Percentiles rank a stretch among this genome's conserved stretches.
Evolutionary conservation across 2,888 invertebrate species (phyloP).

Genomic region (Drosophila mayaguana): DNA sequence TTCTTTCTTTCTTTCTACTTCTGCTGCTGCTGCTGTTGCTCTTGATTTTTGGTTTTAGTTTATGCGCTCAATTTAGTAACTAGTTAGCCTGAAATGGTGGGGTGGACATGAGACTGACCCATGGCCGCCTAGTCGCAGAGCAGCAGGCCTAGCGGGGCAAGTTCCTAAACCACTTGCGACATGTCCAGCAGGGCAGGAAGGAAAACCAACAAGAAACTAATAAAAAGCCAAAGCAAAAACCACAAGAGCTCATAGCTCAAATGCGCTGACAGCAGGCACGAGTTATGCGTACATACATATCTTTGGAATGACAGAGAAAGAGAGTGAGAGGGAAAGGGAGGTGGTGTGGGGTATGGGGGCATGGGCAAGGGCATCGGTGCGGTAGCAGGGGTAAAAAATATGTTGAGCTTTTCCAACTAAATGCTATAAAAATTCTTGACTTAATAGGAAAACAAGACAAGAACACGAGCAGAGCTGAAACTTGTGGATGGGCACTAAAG

Average conservation of each 20-base stretch:
- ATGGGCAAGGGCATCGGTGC: slow-evolving; percentile 1
- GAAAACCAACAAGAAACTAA: slow-evolving; percentile 71
- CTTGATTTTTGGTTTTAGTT: slow-evolving; percentile 64
- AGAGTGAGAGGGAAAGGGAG: not conserved
- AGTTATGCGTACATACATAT: slow-evolving; percentile 72
- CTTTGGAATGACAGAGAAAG: slow-evolving; percentile 13
- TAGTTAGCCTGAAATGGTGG: slow-evolving; percentile 68
- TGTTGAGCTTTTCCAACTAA: slow-evolving; percentile 79
- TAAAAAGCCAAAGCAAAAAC: slow-evolving; percentile 73
- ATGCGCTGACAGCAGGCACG: slow-evolving; percentile 79
- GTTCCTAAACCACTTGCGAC: slow-evolving; percentile 60
- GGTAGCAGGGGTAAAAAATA: slow-evolving; percentile 52
- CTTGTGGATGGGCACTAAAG: slow-evolving; percentile 68
- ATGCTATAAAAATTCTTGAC: slow-evolving; percentile 81
- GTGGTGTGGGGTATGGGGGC: no score
- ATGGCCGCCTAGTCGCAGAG: slow-evolving; percentile 25
- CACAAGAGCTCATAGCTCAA: slow-evolving; percentile 78
- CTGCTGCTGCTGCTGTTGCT: not conserved
- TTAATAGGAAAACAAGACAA: slow-evolving; percentile 80
- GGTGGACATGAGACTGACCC: slow-evolving; percentile 11
- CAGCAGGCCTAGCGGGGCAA: slow-evolving; percentile 15
- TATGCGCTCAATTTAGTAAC: slow-evolving; percentile 78
- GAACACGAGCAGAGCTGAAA: slow-evolving; percentile 56
- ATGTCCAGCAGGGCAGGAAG: slow-evolving; percentile 16
- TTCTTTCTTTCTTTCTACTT: not conserved